phyloP scores from a whole-genome alignment of 2,797 vertebrate genomes.

The Hypotaenidia philippensis region DNA sequence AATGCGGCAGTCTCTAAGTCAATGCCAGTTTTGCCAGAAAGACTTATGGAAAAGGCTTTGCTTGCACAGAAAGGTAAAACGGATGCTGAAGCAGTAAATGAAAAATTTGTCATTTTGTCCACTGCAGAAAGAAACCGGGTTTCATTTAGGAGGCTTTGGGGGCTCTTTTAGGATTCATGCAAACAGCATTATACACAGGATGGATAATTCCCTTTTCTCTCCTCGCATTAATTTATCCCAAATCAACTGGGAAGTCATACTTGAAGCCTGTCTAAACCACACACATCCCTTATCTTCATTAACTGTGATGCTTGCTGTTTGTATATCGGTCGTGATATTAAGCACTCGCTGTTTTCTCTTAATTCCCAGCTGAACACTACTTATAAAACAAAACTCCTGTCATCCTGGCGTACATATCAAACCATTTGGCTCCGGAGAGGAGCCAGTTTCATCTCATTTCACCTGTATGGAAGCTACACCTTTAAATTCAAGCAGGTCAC shows the following conservation, averaged over 20 bases:
- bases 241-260: not conserved
- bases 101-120: not conserved
- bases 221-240: not conserved
- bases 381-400: not conserved
- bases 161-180: not conserved
- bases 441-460: not conserved
- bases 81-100: accelerated
- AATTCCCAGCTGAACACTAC: not conserved
- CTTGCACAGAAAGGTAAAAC: not conserved
- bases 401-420: not conserved
- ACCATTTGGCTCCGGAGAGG: not conserved
- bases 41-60: accelerated
- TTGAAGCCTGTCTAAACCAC: not conserved
- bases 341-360: not conserved
- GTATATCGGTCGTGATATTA: not conserved
- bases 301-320: not conserved
- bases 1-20: not conserved
- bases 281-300: not conserved
- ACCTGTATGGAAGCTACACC: not conserved
- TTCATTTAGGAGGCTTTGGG: not conserved
- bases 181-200: not conserved
- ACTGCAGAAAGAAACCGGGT: not conserved
- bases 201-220: not conserved
- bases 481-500: not conserved
- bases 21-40: not conserved